Evolutionary conservation across 2,113 vertebrate species (phyloP), one percentile per base, ranked within the genome.

Genomic region (Emydocephalus ijimae): DNA sequence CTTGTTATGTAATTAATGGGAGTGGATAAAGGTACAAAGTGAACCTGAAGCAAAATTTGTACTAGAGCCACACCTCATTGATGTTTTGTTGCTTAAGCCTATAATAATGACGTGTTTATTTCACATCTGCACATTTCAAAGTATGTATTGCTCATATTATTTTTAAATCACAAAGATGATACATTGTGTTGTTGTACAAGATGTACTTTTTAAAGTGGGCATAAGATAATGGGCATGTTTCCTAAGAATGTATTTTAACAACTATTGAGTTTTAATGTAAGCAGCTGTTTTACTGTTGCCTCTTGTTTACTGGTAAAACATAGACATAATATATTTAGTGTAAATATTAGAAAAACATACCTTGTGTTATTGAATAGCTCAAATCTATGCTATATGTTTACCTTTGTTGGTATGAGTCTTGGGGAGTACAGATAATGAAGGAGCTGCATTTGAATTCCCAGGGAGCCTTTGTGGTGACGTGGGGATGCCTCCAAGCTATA

Each of bases 1-100:
- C 94, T 90, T 94, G 85, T 95, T 95, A 91, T 94, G 34, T 95
- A 96, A 96, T 96, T 95, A 91, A 92, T 94, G 94, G 94, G 59
- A 1, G 0, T 94, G 91, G 93, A 94, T 94, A 88, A 96, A 93
- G 93, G 93, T 93, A 91, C 87, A 92, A 93, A 34, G 26, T 93
- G 93, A 96, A 95, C 56, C 39, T 85, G 93, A 94, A 95, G 91
- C 50, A 92, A 54, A 92, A 61, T 15, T 24, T 61, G 85, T 88
- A 91, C 34, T 24, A 90, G 93, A 93, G 91, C 92, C 52, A 26
- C 69, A 93, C 48, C 90, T 94, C 34, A 64, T 23, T 90, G 74
- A 90, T 90, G 81, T 90, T 93, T 86, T 90, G 24, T 85, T 93
- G 45, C 56, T 34, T 59, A 90, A 90, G 85, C 85, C 89, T 88